phyloP scores from a whole-genome alignment of 2,113 vertebrate genomes.

The Columba janthina region DNA sequence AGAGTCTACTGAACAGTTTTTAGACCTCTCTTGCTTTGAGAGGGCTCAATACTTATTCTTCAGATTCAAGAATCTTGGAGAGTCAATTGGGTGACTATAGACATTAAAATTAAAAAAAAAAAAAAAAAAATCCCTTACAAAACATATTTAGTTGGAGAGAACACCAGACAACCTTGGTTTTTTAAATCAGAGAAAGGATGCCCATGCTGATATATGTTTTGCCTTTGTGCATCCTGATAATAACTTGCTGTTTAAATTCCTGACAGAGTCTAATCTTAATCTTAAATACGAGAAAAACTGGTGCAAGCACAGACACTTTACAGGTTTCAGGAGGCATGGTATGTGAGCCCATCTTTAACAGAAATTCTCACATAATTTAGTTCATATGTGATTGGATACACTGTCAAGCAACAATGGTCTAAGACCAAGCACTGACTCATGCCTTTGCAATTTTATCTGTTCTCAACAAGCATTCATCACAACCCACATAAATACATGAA shows the following conservation, averaged over 20 bases:
- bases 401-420: not conserved
- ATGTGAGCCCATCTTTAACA: not conserved
- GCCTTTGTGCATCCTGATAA: not conserved
- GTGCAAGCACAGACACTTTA: not conserved
- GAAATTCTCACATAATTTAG: not conserved
- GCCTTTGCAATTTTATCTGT: not conserved
- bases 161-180: not conserved
- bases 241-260: not conserved
- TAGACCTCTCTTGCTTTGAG: not conserved
- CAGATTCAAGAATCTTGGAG: not conserved
- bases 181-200: not conserved
- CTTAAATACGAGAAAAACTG: not conserved
- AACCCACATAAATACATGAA: not conserved
- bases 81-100: fast-evolving
- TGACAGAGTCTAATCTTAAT: not conserved
- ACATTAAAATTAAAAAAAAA: not conserved
- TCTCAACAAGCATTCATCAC: not conserved
- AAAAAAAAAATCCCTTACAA: too few relatives aligned
- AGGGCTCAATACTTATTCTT: not conserved
- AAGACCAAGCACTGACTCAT: not conserved
- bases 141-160: not conserved
- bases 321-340: not conserved
- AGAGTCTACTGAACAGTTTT: not conserved
- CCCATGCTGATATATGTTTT: not conserved
- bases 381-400: not conserved